These are phyloP conservation scores for Brachionus asplanchnoidis DNA, from an alignment of 1,140 invertebrate species.

Conservation along the genomic window DNA sequence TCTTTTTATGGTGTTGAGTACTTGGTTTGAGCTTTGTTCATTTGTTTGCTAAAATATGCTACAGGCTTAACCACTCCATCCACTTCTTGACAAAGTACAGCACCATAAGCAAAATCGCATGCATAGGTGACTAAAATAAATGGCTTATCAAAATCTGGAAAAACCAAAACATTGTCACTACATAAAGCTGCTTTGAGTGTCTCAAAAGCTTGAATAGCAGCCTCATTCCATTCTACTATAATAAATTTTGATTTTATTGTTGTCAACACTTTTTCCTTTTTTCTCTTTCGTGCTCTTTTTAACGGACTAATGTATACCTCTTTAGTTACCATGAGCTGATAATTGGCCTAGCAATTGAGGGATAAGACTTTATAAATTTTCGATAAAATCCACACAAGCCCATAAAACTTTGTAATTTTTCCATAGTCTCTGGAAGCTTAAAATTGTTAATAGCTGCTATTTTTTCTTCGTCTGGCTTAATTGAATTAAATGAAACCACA, in stretches of 20 bases:
- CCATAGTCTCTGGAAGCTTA: not conserved
- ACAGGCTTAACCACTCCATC: not conserved
- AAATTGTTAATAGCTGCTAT: not conserved
- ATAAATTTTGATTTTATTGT: not conserved
- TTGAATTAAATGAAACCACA: constrained; percentile 41
- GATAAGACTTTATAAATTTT: constrained; percentile 45
- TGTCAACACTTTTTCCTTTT: too few species aligned
- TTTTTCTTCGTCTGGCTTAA: constrained; percentile 33
- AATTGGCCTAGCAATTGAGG: constrained; percentile 44
- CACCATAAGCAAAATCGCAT: not conserved
- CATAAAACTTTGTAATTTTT: constrained; percentile 45
- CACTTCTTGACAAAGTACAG: not conserved
- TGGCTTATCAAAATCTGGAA: not conserved
- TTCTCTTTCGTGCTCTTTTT: not conserved
- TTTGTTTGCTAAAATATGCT: not conserved
- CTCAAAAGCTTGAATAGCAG: constrained; percentile 37
- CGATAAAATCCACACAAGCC: constrained; percentile 48
- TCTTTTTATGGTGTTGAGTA: not conserved
- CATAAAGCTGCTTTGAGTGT: constrained; percentile 38
- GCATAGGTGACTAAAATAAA: not conserved
- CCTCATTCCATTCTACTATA: not conserved
- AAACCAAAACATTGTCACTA: constrained; percentile 26
- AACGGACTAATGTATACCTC: not conserved
- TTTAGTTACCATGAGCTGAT: not conserved
- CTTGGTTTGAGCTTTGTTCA: not conserved